Conservation (phyloP, 2,888 invertebrate genomes). For the Chrysolina haemoptera region DNA sequence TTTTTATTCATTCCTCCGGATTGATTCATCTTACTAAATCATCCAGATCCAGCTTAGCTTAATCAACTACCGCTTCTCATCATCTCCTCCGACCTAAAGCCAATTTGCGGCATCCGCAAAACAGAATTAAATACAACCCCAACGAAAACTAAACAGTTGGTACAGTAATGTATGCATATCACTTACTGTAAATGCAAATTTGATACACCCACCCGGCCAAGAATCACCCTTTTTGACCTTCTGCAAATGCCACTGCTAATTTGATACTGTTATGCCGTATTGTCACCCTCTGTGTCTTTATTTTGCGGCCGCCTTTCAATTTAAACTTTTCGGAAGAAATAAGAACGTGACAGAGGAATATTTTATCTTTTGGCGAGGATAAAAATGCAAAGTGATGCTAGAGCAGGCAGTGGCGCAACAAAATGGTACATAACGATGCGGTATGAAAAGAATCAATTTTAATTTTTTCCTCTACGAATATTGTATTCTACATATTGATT, state of each 20-base stretch:
- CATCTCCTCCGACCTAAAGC: conserved; percentile 24
- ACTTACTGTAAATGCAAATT: conserved; percentile 68
- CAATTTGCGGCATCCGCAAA: conserved; percentile 36
- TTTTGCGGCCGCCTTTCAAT: conserved; percentile 61
- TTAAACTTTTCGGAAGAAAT: conserved; percentile 54
- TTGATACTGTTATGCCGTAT: conserved; percentile 62
- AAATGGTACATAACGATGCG: neutral
- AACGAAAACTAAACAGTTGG: conserved; percentile 42
- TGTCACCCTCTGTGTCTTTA: conserved; percentile 60
- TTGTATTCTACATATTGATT: too few species aligned
- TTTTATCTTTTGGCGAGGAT: conserved; percentile 57
- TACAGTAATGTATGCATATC: conserved; percentile 65
- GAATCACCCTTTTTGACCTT: conserved; percentile 61
- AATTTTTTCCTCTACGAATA: too few species aligned
- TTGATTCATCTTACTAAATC: neutral
- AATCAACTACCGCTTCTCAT: conserved; percentile 1
- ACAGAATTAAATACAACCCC: conserved; percentile 36
- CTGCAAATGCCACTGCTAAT: conserved; percentile 67
- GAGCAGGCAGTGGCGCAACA: conserved; percentile 6
- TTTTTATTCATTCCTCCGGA: too few species aligned
- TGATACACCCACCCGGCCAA: conserved; percentile 46
- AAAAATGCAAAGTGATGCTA: conserved; percentile 59
- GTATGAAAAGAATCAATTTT: neutral
- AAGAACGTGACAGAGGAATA: conserved; percentile 47
- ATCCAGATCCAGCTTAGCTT: conserved; percentile 1